A percentile compares a stretch with the other conserved stretches of the same genome.
These are phyloP conservation scores for Papilio polytes DNA, from an alignment of 1,140 invertebrate genomes.

Conservation along the genomic window DNA sequence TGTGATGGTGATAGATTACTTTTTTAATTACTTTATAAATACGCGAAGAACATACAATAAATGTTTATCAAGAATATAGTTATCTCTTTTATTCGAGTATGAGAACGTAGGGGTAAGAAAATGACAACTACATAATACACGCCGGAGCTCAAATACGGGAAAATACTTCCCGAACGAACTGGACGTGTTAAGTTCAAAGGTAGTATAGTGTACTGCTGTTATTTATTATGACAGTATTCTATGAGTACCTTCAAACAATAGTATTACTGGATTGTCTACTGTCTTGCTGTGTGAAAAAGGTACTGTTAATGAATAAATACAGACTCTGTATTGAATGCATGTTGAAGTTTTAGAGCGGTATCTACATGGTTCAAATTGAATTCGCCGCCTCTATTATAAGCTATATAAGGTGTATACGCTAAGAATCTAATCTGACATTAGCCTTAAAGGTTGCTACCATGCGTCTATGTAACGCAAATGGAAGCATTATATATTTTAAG, in stretches of 20 bases:
- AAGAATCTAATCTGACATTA: slow-evolving; percentile 59
- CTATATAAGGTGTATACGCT: slow-evolving; percentile 52
- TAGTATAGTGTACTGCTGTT: background rate
- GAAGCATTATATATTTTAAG: slow-evolving; percentile 29
- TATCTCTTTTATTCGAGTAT: no score
- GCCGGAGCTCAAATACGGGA: no score
- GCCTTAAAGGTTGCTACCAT: slow-evolving; percentile 51
- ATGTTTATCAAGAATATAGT: slow-evolving; percentile 83
- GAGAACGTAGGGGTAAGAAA: no score
- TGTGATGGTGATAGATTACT: no score
- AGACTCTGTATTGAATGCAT: background rate
- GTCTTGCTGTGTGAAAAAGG: background rate
- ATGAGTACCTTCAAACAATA: background rate
- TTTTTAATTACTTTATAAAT: no score
- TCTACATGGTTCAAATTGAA: slow-evolving; percentile 42
- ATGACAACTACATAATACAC: no score
- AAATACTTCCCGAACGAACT: no score
- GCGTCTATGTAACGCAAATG: slow-evolving; percentile 46
- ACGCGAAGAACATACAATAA: no score
- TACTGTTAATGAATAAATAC: background rate
- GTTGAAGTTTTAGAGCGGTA: background rate
- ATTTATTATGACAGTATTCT: background rate
- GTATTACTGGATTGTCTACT: background rate
- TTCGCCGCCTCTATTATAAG: slow-evolving; percentile 51
- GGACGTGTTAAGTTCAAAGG: no score